Percentiles rank a stretch among this genome's conserved stretches.
These are phyloP conservation scores for Agelas oroides DNA, from an alignment of 37 sponge, comb jelly and placozoan genomes.

Conservation along the genomic window DNA sequence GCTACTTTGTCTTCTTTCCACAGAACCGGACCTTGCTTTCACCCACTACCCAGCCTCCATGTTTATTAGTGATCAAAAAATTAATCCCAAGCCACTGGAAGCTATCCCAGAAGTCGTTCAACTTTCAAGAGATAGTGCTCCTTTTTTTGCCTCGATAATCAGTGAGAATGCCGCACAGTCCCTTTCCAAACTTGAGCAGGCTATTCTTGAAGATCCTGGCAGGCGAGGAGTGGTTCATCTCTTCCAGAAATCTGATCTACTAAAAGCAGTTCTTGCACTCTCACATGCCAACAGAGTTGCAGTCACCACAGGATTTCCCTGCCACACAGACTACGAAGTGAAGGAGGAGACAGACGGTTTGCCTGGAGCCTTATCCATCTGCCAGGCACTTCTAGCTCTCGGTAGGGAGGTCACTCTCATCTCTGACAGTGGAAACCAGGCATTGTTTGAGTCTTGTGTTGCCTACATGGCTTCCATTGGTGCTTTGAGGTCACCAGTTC, in stretches of 20 bases:
- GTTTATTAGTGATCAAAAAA: slow-evolving; percentile 80
- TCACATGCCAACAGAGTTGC: slow-evolving; percentile 75
- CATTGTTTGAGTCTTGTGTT: slow-evolving; percentile 37
- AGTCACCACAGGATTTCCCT: slow-evolving; percentile 81
- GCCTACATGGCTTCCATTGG: slow-evolving; percentile 19
- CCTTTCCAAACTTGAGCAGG: slow-evolving; percentile 45
- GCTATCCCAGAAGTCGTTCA: slow-evolving; percentile 17
- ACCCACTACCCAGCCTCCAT: slow-evolving; percentile 89
- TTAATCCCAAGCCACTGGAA: background rate
- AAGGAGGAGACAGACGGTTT: slow-evolving; percentile 87
- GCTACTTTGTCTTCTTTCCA: background rate
- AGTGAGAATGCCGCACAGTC: background rate
- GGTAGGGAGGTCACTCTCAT: slow-evolving; percentile 64
- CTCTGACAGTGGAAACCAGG: slow-evolving; percentile 7
- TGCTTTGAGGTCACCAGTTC: slow-evolving; percentile 23
- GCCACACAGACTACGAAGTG: slow-evolving; percentile 23
- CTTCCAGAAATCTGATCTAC: slow-evolving; percentile 60
- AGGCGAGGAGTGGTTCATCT: slow-evolving; percentile 45
- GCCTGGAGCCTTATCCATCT: slow-evolving; percentile 78
- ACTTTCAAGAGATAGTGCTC: slow-evolving; percentile 40
- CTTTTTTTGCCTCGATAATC: slow-evolving; percentile 57
- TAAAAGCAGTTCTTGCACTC: slow-evolving; percentile 64
- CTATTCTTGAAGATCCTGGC: slow-evolving; percentile 75
- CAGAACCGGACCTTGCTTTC: slow-evolving; percentile 73
- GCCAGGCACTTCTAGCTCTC: slow-evolving; percentile 59